These are phyloP conservation scores for Aplysina aerophoba DNA, from an alignment of 37 sponge, comb jelly and placozoan genomes.

Conservation along the genomic window DNA sequence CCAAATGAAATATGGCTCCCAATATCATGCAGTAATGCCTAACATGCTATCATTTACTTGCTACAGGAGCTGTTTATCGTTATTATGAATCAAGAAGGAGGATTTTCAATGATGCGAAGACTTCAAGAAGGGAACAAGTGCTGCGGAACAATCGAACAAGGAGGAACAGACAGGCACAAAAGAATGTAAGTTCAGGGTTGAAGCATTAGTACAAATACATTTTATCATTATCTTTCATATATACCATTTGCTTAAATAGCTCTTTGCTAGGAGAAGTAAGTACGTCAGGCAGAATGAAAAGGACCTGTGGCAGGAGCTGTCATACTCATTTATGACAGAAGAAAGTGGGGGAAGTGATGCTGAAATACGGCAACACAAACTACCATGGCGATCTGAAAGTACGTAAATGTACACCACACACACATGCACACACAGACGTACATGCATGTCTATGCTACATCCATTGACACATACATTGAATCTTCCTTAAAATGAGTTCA, in stretches of 20 bases:
- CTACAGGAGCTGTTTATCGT: conserved; percentile 11
- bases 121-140: not conserved
- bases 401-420: not conserved
- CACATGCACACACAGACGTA: too few species aligned
- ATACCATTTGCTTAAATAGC: not conserved
- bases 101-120: conserved; percentile 22
- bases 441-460: too few species aligned
- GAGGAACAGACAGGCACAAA: conserved; percentile 2
- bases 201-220: not conserved
- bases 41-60: too few species aligned
- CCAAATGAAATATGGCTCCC: too few species aligned
- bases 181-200: not conserved
- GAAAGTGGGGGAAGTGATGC: conserved; percentile 18
- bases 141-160: not conserved
- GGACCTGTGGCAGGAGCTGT: conserved; percentile 16
- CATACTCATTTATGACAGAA: conserved; percentile 8
- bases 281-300: not conserved
- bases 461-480: too few species aligned
- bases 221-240: not conserved
- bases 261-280: conserved; percentile 21
- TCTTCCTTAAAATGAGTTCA: too few species aligned
- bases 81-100: conserved; percentile 30
- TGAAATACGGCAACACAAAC: conserved; percentile 1
- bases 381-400: conserved; percentile 26
- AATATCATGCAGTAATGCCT: too few species aligned